Evolutionary conservation across 2,888 invertebrate genomes (phyloP).

Genomic region (Beris morrisii): DNA sequence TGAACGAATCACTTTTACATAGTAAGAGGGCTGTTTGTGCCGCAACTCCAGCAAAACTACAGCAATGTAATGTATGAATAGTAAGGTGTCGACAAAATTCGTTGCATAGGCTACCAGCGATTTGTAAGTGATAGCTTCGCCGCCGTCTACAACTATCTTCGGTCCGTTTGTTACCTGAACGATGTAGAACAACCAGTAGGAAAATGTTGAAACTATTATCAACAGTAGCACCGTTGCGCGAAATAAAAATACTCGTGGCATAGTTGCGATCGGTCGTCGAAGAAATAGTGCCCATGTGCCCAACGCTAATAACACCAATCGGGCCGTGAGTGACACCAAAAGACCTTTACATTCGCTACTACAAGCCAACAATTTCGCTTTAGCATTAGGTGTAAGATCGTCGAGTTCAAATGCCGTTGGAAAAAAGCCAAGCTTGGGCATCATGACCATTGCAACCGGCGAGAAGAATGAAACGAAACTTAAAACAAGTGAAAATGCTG

Average conservation of each 20-base stretch:
- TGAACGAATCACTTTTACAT: conserved; percentile 87
- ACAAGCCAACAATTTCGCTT: conserved; percentile 75
- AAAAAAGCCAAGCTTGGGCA: conserved; percentile 87
- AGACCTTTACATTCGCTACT: conserved; percentile 94
- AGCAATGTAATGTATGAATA: conserved; percentile 93
- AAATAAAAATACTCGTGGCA: conserved; percentile 90
- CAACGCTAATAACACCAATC: conserved; percentile 82
- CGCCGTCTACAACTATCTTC: conserved; percentile 76
- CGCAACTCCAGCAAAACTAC: conserved; percentile 91
- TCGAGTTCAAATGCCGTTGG: conserved; percentile 69
- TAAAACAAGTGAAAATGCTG: conserved; percentile 75
- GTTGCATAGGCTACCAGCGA: conserved; percentile 90
- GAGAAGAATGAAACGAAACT: conserved; percentile 85
- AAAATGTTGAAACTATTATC: conserved; percentile 88
- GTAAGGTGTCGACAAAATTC: conserved; percentile 87
- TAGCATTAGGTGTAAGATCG: conserved; percentile 69
- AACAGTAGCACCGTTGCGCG: conserved; percentile 86
- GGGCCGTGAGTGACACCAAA: conserved; percentile 87
- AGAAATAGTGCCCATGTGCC: conserved; percentile 94
- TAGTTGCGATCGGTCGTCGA: conserved; percentile 78
- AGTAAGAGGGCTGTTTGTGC: conserved; percentile 87
- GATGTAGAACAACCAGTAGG: conserved; percentile 97
- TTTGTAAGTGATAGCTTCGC: conserved; percentile 81
- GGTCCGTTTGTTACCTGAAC: conserved; percentile 85
- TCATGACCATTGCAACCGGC: conserved; percentile 91